These are phyloP conservation scores for Drosophila sulfurigaster DNA, from an alignment of 1,140 invertebrate genomes.

Conservation along the genomic window DNA sequence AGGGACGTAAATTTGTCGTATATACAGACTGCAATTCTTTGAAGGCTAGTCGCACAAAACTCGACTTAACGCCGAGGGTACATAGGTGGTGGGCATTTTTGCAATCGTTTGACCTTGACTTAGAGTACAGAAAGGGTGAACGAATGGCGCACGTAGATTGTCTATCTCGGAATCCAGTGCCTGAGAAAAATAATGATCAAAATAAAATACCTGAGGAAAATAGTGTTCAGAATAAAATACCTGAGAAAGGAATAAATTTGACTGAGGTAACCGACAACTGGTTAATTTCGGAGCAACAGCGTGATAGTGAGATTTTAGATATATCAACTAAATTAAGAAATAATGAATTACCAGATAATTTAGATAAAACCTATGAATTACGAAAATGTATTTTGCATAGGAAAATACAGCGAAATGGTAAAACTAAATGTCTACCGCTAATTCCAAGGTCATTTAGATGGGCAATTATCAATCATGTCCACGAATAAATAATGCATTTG, in stretches of 20 bases:
- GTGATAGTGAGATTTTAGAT: conserved; percentile 20
- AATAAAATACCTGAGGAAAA: too few relatives aligned
- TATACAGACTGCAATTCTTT: neutral
- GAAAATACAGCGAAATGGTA: conserved; percentile 35
- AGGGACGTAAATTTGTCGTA: conserved; percentile 39
- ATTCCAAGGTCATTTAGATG: neutral
- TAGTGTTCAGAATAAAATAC: conserved; percentile 5
- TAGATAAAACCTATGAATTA: conserved; percentile 54
- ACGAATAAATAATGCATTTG: neutral
- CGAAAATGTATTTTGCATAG: conserved; percentile 48
- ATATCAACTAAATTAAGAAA: conserved; percentile 10
- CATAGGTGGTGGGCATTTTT: too few relatives aligned
- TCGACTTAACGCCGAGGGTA: too few relatives aligned
- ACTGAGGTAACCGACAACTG: conserved; percentile 32
- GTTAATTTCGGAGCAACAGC: conserved; percentile 24
- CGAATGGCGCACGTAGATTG: conserved; percentile 64
- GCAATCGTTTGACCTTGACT: too few relatives aligned
- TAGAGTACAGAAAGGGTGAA: conserved; percentile 50
- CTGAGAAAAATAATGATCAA: conserved; percentile 43
- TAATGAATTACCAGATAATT: neutral
- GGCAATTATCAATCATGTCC: neutral
- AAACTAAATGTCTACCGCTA: neutral
- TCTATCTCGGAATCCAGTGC: conserved; percentile 27
- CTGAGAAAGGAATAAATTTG: conserved; percentile 7
- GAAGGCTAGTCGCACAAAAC: too few relatives aligned